Base-by-base conservation (phyloP, 2,888 invertebrate species). In the Pterobdella sp. region DNA sequence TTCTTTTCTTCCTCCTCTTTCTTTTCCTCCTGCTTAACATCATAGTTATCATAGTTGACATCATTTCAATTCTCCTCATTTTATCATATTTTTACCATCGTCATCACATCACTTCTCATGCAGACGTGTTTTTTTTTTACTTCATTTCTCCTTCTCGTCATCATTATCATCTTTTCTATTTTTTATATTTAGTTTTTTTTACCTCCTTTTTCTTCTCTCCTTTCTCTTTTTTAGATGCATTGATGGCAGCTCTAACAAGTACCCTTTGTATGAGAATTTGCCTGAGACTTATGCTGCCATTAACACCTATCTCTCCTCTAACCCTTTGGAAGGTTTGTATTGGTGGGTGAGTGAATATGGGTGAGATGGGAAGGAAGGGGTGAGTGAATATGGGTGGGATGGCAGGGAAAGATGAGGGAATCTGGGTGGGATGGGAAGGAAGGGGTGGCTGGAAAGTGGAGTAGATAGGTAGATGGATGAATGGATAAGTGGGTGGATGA, bases 211-310 rank as follows among this genome's bases (percentile, higher is more conserved):
- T n/a, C n/a, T n/a, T n/a, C n/a, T n/a, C n/a, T n/a, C n/a, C n/a
- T n/a, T n/a, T n/a, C n/a, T n/a, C n/a, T n/a, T n/a, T 18, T 18
- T 18, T 49, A 49, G 52, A 49, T 78, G 78, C 71, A 70, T 78
- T 69, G 77, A 78, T 65, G 4, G 4, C 10, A 68, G 74, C n/a
- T 63, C 76, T 1, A 68, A 72, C 29, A 78, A 78, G 68, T 77
- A 78, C 70, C 78, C 78, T 1, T 42, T 76, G 71, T 78, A 77
- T 66, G 78, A 78, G 72, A 74, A 78, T 73, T 73, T 76, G 52
- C 77, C 77, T 22, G 76, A 78, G 68, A 78, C 78, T 42, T 78
- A 77, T 76, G 75, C 76, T 71, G 78, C 78, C 66, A 74, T 77
- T 36, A 78, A 78, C 69, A 74, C 72, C 70, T 78, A 76, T 68